Evolutionary conservation across 2,888 invertebrate species (phyloP), one percentile per base, ranked within the genome.

Genomic region (Nudaria mundana): DNA sequence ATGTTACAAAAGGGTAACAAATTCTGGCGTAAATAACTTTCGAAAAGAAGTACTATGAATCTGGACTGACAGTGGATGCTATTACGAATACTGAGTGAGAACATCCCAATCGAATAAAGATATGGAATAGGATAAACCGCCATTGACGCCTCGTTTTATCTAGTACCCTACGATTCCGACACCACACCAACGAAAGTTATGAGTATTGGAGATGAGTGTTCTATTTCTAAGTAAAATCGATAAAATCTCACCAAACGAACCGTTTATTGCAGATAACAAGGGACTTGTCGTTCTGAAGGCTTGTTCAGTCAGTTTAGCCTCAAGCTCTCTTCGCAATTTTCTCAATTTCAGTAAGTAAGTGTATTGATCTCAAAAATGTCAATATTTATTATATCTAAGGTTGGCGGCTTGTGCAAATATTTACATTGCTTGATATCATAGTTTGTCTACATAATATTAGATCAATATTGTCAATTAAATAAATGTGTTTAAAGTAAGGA

Each of bases 111-210:
- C n/a, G n/a, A n/a, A n/a, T n/a, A n/a, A n/a, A n/a, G n/a, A n/a
- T n/a, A 71, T 71, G 61, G 55, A 60, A 57, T 66, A 63, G 57
- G 63, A 62, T 60, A 59, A 53, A 45, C 58, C 48, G 32, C 56
- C 60, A 59, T 66, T 68, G 56, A 56, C 37, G 55, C 58, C 69
- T 63, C n/a, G n/a, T n/a, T 64, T 66, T 61, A 59, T 56, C 53
- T 46, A 40, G 48, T 43, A 47, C 56, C 68, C 70, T 67, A 66
- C 58, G 65, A 61, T 47, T 44, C 47, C 36, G 51, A 55, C 63
- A 58, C 54, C 66, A 70, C 64, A 50, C 44, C 37, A 53, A 62
- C 56, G 48, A 57, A 52, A 58, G 49, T 50, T 44, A n/a, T n/a
- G n/a, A n/a, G n/a, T n/a, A n/a, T n/a, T n/a, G n/a, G n/a, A n/a